Evolutionary conservation across 1,140 invertebrate species (phyloP).

Genomic region (Zaprionus capensis): DNA sequence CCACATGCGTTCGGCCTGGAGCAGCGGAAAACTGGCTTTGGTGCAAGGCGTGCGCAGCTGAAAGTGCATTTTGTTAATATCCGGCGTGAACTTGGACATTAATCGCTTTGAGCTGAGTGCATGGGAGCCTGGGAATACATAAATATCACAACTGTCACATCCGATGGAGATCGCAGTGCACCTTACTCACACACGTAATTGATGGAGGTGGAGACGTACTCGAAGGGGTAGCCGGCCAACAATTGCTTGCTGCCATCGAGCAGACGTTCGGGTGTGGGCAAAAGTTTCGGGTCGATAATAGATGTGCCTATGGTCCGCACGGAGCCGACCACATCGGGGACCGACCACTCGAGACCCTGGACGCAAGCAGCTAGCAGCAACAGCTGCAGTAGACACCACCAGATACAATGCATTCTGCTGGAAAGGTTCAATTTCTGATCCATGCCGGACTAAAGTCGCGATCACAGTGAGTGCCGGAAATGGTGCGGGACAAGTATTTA

Average conservation of each 20-base stretch:
- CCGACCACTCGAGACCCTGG: conserved; percentile 40
- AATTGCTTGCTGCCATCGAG: conserved; percentile 72
- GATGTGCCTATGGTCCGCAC: conserved; percentile 37
- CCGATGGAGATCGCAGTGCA: neutral
- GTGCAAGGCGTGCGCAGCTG: conserved; percentile 64
- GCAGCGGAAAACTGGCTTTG: conserved; percentile 50
- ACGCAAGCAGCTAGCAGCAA: conserved; percentile 19
- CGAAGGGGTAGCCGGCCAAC: conserved; percentile 77
- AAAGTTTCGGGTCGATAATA: conserved; percentile 54
- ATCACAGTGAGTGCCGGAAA: conserved; percentile 65
- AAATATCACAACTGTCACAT: neutral
- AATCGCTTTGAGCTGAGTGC: conserved; percentile 67
- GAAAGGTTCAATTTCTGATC: conserved; percentile 5
- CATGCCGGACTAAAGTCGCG: conserved; percentile 50
- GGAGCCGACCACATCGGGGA: conserved; percentile 58
- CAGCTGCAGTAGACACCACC: conserved; percentile 5
- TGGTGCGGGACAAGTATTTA: conserved; percentile 52
- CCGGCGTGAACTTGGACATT: conserved; percentile 62
- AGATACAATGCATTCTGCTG: neutral
- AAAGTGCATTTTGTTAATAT: conserved; percentile 68
- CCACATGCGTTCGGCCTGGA: conserved; percentile 67
- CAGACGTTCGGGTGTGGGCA: conserved; percentile 73
- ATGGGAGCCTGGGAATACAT: conserved; percentile 57
- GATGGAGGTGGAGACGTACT: conserved; percentile 65
- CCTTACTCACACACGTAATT: conserved; percentile 71